phyloP scores from a whole-genome alignment of 2,888 invertebrate genomes.

The Morinoia aosen region DNA sequence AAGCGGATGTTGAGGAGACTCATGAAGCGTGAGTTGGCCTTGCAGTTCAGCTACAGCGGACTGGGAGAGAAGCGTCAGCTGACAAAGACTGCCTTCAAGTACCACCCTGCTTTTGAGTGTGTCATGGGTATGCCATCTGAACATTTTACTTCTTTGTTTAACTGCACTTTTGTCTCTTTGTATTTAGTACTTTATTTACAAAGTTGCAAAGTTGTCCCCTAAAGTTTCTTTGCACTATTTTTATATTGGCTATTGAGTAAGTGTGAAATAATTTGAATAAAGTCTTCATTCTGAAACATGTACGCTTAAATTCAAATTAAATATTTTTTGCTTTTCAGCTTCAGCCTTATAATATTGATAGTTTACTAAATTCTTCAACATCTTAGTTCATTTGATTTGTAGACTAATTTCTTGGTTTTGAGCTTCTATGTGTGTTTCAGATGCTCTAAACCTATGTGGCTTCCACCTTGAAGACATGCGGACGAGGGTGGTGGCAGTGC shows the following conservation, averaged over 20 bases:
- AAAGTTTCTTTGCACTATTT: neutral
- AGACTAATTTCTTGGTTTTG: neutral
- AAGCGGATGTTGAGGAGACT: constrained; percentile 3
- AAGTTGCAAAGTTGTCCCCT: neutral
- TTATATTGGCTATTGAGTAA: neutral
- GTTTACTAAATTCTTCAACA: neutral
- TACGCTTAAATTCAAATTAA: neutral
- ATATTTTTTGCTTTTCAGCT: neutral
- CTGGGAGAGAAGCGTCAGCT: neutral
- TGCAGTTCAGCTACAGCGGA: neutral
- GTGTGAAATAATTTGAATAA: neutral
- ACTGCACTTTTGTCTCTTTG: neutral
- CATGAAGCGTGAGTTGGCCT: neutral
- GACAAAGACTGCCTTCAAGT: neutral
- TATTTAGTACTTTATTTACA: neutral
- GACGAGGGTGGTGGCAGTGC: neutral
- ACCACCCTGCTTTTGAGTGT: constrained; percentile 3
- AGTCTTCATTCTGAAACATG: neutral
- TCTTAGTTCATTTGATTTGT: neutral
- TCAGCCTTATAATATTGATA: neutral
- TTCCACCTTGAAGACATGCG: neutral
- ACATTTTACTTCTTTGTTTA: neutral
- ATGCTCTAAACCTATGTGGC: neutral
- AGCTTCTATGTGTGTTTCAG: neutral
- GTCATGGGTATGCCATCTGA: neutral